phyloP scores from a whole-genome alignment of 2,797 vertebrate genomes.

The Nannoperca obscura region DNA sequence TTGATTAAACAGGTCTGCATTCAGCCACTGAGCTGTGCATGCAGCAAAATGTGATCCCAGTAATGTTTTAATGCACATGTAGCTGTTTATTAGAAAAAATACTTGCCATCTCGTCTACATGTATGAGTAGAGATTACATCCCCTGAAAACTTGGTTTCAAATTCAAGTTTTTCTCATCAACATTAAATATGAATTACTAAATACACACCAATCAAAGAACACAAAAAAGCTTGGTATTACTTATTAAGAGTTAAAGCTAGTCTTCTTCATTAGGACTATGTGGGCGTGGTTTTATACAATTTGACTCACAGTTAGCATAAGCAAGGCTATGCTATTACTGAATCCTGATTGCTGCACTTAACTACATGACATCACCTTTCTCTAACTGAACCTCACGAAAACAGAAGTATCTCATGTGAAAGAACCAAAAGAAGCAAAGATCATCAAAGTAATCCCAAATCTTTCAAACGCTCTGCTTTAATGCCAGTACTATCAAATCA shows the following conservation, averaged over 20 bases:
- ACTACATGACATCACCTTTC: neutral
- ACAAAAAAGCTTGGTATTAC: neutral
- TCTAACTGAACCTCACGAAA: too few species aligned
- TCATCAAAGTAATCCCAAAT: too few species aligned
- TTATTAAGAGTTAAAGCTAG: neutral
- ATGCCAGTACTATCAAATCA: too few species aligned
- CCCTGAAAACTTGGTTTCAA: neutral
- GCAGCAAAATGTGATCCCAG: neutral
- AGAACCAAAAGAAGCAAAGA: neutral
- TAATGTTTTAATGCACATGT: neutral
- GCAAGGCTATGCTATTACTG: neutral
- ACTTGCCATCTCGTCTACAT: neutral
- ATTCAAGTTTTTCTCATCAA: neutral
- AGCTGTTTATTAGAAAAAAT: neutral
- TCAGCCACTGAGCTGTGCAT: neutral
- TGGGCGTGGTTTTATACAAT: neutral
- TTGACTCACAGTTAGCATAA: neutral
- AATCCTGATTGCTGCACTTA: neutral
- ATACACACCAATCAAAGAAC: neutral
- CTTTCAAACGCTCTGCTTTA: too few species aligned
- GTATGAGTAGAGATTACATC: neutral
- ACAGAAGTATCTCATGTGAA: neutral
- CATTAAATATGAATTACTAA: neutral
- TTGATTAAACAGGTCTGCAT: conserved; percentile 13
- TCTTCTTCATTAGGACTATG: neutral